Evolutionary conservation across 2,888 invertebrate species (phyloP).

Genomic region (Neoascia interrupta): DNA sequence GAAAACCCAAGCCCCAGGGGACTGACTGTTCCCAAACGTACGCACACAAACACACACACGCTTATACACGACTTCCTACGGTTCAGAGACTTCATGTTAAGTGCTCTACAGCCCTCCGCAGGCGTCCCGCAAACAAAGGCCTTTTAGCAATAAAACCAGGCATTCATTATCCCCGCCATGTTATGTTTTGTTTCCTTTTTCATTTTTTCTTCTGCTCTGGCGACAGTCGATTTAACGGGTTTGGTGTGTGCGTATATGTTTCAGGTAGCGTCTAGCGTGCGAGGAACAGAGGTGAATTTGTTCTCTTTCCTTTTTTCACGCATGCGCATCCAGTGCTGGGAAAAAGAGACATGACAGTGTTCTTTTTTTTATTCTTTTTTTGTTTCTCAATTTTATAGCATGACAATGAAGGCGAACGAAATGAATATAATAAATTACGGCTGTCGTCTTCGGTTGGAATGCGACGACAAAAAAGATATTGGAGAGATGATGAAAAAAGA

Average conservation of each 20-base stretch:
- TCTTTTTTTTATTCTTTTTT: slow-evolving; percentile 20
- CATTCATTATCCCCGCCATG: slow-evolving; percentile 68
- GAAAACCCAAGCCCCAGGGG: slow-evolving; percentile 57
- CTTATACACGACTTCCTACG: not conserved
- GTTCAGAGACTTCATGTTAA: slow-evolving; percentile 31
- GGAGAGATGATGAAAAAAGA: slow-evolving; percentile 30
- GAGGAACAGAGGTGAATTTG: slow-evolving; percentile 14
- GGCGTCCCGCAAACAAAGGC: slow-evolving; percentile 16
- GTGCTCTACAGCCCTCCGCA: slow-evolving; percentile 15
- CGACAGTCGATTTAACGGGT: slow-evolving; percentile 20
- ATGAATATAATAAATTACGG: slow-evolving; percentile 68
- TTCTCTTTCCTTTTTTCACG: slow-evolving; percentile 63
- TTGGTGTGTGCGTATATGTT: slow-evolving; percentile 56
- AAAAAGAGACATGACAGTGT: slow-evolving; percentile 21
- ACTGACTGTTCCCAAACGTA: slow-evolving; percentile 24
- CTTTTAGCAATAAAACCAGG: slow-evolving; percentile 29
- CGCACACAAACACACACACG: slow-evolving; percentile 13
- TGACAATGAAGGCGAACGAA: slow-evolving; percentile 63
- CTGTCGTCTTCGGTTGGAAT: slow-evolving; percentile 60
- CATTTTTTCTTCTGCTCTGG: slow-evolving; percentile 54
- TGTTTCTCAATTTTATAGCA: slow-evolving; percentile 23
- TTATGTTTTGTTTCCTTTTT: slow-evolving; percentile 68
- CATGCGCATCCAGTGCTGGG: slow-evolving; percentile 34
- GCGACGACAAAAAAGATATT: slow-evolving; percentile 50
- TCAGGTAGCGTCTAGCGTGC: slow-evolving; percentile 66